Conservation (phyloP, 2,113 vertebrate genomes). For the Panthera tigris region DNA sequence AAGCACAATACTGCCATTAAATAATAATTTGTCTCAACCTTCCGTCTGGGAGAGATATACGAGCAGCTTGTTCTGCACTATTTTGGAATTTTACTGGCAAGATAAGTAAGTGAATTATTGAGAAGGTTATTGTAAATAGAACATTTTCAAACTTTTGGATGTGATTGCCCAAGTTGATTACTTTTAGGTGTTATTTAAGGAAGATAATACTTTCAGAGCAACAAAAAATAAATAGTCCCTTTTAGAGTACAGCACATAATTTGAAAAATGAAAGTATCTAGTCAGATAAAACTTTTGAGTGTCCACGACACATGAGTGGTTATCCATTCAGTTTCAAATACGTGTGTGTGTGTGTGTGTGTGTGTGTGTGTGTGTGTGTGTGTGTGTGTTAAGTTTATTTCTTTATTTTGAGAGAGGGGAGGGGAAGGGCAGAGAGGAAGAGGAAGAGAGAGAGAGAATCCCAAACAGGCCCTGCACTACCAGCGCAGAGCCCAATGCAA, state of each 20-base stretch:
- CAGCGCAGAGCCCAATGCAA: no score
- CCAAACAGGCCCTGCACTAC: no score
- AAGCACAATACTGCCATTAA: conserved; percentile 29
- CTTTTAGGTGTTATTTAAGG: conserved; percentile 21
- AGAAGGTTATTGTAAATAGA: conserved; percentile 44
- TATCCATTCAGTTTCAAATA: not conserved
- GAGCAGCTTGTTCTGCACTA: conserved; percentile 25
- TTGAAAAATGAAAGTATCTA: not conserved
- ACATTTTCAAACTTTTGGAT: conserved; percentile 12
- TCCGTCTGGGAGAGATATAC: conserved; percentile 25
- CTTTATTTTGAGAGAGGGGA: no score
- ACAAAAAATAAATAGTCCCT: not conserved
- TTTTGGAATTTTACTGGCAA: conserved; percentile 48
- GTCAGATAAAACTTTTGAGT: not conserved
- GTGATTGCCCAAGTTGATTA: not conserved
- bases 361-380: no score
- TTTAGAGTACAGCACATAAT: not conserved
- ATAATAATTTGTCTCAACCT: conserved; percentile 41
- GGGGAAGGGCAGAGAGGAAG: no score
- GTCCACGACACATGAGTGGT: not conserved
- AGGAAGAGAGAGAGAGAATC: no score
- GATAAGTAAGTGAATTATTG: conserved; percentile 40
- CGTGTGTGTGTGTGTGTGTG: no score
- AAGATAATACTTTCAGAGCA: not conserved
- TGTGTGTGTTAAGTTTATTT: no score